These are phyloP conservation scores for Novumbra hubbsi DNA, from an alignment of 2,797 vertebrate species.

Conservation along the genomic window DNA sequence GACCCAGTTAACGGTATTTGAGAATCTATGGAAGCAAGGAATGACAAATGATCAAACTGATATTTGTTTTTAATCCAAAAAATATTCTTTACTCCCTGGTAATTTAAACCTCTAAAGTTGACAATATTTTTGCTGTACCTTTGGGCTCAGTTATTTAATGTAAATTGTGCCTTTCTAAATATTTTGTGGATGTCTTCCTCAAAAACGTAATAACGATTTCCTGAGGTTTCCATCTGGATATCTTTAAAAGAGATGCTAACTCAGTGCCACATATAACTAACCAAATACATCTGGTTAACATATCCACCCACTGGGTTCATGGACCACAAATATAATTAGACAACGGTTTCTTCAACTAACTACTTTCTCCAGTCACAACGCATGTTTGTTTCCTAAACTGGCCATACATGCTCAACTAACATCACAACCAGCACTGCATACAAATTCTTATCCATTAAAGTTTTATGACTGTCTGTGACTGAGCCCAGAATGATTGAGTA, in stretches of 20 bases:
- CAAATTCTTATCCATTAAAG: conserved; percentile 72
- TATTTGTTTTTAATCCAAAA: background rate
- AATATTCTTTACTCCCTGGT: background rate
- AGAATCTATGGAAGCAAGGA: background rate
- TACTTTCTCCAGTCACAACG: background rate
- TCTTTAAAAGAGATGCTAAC: background rate
- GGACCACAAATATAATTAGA: background rate
- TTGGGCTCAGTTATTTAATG: background rate
- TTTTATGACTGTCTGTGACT: conserved; percentile 76
- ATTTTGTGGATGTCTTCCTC: background rate
- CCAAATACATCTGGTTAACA: background rate
- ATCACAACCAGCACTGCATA: conserved; percentile 61
- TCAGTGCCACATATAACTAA: background rate
- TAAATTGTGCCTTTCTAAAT: background rate
- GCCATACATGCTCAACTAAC: conserved; percentile 56
- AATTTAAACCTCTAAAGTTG: background rate
- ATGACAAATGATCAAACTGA: background rate
- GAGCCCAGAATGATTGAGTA: conserved; percentile 70
- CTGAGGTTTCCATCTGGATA: background rate
- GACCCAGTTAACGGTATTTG: conserved; percentile 40
- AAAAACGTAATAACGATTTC: background rate
- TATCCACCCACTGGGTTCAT: background rate
- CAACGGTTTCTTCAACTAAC: background rate
- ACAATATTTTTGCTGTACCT: background rate
- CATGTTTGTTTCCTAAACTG: conserved; percentile 4